Evolutionary conservation across 2,888 invertebrate genomes (phyloP).

Genomic region (Tyria jacobaeae): DNA sequence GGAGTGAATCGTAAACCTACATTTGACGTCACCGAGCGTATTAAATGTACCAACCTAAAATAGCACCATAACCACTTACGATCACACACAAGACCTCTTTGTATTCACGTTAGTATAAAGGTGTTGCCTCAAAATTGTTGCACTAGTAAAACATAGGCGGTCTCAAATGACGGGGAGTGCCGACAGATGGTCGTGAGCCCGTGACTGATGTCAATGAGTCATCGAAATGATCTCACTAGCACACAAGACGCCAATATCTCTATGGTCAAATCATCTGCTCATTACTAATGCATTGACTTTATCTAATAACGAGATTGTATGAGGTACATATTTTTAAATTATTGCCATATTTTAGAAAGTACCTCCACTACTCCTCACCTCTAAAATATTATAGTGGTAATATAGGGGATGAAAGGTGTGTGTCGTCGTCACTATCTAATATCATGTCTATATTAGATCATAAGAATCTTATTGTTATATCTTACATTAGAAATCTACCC

Average conservation of each 20-base stretch:
- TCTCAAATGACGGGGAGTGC: conserved; percentile 45
- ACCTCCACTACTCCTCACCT: too few species aligned
- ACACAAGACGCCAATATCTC: conserved; percentile 20
- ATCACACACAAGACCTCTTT: conserved; percentile 28
- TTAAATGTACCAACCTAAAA: conserved; percentile 24
- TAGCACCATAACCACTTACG: conserved; percentile 12
- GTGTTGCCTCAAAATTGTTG: conserved; percentile 15
- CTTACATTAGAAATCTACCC: too few species aligned
- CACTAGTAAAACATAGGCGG: conserved; percentile 27
- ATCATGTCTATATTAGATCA: too few species aligned
- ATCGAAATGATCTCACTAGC: conserved; percentile 41
- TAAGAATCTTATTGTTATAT: too few species aligned
- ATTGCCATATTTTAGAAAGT: background rate
- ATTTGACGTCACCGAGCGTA: conserved; percentile 3
- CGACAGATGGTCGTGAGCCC: conserved; percentile 22
- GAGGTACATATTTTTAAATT: too few species aligned
- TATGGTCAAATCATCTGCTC: conserved; percentile 28
- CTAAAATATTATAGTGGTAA: too few species aligned
- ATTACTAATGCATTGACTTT: conserved; percentile 29
- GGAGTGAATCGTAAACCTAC: conserved; percentile 6
- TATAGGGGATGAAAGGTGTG: too few species aligned
- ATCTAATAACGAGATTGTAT: conserved; percentile 9
- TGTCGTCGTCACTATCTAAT: too few species aligned
- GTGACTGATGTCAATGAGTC: conserved; percentile 44
- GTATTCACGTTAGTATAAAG: conserved; percentile 15